A percentile compares a stretch with the other conserved stretches of the same genome.
Evolutionary conservation across 2,797 vertebrate genomes (phyloP).

Genomic region (Pogoniulus pusillus): DNA sequence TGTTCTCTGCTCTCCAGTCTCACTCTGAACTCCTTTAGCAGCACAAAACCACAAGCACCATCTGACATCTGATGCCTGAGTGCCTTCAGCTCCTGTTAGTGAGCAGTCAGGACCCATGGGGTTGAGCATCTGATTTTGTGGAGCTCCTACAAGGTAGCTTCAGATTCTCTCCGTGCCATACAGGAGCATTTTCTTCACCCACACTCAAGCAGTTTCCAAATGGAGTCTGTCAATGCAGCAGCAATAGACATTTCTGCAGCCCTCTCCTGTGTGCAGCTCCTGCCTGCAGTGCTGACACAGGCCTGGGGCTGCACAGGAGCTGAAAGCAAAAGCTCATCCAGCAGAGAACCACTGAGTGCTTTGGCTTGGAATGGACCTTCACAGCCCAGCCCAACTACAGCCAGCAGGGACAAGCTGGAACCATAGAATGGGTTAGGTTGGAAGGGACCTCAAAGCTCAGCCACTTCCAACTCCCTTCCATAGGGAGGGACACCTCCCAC

Average conservation of each 20-base stretch:
- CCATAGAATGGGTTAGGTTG: too few species aligned
- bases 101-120: neutral
- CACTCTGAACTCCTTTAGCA: constrained; percentile 16
- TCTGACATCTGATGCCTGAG: neutral
- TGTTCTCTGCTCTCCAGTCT: neutral
- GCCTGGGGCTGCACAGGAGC: neutral
- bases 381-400: too few species aligned
- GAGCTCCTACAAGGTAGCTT: neutral
- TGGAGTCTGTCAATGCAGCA: neutral
- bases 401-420: too few species aligned
- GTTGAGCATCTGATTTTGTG: neutral
- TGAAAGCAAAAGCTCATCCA: neutral
- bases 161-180: neutral
- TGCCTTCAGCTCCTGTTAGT: neutral
- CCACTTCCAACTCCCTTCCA: too few species aligned
- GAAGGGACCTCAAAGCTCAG: too few species aligned
- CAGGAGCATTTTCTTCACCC: neutral
- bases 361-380: too few species aligned
- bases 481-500: too few species aligned
- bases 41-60: too few species aligned
- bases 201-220: neutral
- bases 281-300: neutral
- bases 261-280: neutral
- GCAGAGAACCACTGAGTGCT: neutral
- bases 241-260: neutral